Conservation (phyloP, 2,888 invertebrate genomes). For the Rutpela maculata region DNA sequence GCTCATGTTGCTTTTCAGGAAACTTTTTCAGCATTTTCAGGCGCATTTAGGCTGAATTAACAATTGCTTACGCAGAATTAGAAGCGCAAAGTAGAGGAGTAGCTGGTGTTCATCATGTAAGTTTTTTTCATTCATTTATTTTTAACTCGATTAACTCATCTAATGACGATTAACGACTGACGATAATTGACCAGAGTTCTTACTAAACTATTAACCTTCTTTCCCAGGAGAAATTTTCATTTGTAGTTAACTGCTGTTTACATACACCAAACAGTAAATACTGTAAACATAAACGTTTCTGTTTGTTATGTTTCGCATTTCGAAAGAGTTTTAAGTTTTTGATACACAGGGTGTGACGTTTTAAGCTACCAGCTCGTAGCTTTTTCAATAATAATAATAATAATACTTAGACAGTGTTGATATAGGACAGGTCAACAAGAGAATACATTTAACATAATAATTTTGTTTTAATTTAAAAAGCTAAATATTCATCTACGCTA, state of each 20-base stretch:
- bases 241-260: background rate
- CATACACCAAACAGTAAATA: background rate
- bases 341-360: too few species aligned
- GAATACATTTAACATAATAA: too few species aligned
- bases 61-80: conserved; percentile 34
- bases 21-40: conserved; percentile 41
- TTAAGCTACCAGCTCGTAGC: too few species aligned
- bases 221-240: background rate
- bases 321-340: too few species aligned
- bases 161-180: conserved; percentile 13
- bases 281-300: background rate
- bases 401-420: too few species aligned
- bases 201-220: conserved; percentile 16
- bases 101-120: conserved; percentile 41
- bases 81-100: conserved; percentile 25
- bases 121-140: conserved; percentile 31
- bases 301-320: background rate
- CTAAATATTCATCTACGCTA: too few species aligned
- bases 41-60: conserved; percentile 32
- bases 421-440: too few species aligned
- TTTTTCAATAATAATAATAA: too few species aligned
- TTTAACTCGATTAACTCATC: conserved; percentile 21
- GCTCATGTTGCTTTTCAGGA: conserved; percentile 40
- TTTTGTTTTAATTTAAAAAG: too few species aligned
- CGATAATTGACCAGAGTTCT: background rate